Base-by-base conservation (phyloP, 2,888 invertebrate genomes). In the Drosophila infuscata region DNA sequence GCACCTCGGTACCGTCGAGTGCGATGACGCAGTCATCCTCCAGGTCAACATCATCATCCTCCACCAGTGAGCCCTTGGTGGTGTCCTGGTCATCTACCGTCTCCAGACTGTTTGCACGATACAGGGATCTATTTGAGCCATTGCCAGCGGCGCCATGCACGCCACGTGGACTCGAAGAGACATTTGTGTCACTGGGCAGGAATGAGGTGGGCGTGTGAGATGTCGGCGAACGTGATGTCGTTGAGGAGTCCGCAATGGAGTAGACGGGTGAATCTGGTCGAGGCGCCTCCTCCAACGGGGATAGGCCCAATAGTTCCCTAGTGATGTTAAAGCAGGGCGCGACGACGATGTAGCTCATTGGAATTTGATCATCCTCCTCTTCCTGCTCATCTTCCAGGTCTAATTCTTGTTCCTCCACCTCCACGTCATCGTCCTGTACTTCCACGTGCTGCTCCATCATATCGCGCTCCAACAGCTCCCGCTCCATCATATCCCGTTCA, bases 11-110 rank as follows among this genome's bases (percentile, higher is more conserved):
- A 11, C 82, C 82, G 32, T 87, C 87, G 30, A 88, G 43, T 0
- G 86, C 88, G n/a, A 88, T 84, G 3, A 87, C 86, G 32, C 88
- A 88, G 11, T 87, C 83, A 38, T 88, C 85, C 30, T 80, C 78
- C n/a, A 80, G 76, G 17, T 81, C 71, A 9, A 60, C 73, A 8
- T 78, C 70, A 5, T 80, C 71, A 2, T 82, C 82, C 17, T 83
- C 81, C 33, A 80, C 88, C 8, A 84, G n/a, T 0, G 88, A 86
- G 0, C 81, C 86, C 58, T 87, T 88, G 0, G 86, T 88, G 38
- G 86, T 88, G 58, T 87, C 86, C 30, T 79, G 56, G 17, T 87
- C 88, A 38, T 86, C 84, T 0, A 79, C 77, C 0, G 88, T 87
- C 30, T 87, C 86, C 20, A 88, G 54, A 43, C 86, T 87, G n/a